Evolutionary conservation across 2,797 vertebrate genomes (phyloP).

Genomic region (Erithacus rubecula): DNA sequence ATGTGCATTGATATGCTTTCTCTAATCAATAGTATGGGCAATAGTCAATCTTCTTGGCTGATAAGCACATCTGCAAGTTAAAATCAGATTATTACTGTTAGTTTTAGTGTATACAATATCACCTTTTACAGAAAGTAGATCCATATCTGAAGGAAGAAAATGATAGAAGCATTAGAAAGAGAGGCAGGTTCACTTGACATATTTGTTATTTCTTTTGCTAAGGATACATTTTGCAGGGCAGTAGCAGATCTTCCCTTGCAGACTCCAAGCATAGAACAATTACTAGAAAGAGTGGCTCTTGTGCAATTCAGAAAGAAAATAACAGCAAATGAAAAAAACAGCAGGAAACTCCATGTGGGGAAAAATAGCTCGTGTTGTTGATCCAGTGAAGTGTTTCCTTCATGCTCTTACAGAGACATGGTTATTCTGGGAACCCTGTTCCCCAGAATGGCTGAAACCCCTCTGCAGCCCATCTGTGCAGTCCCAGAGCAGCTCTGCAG

Average conservation of each 20-base stretch:
- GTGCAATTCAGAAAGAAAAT: slow-evolving; percentile 24
- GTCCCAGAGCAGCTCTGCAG: neutral
- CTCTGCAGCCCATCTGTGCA: neutral
- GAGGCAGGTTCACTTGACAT: neutral
- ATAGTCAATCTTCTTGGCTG: slow-evolving; percentile 1
- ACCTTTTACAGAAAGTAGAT: neutral
- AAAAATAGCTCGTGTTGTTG: neutral
- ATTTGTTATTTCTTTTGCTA: neutral
- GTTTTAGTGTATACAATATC: rapidly evolving
- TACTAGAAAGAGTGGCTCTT: slow-evolving; percentile 22
- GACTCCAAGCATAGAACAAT: neutral
- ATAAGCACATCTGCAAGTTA: neutral
- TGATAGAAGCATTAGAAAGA: neutral
- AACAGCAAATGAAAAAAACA: slow-evolving; percentile 33
- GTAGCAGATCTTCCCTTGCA: neutral
- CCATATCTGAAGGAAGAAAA: neutral
- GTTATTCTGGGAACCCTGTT: neutral
- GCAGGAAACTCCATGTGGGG: neutral
- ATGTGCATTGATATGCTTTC: neutral
- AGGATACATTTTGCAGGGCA: neutral
- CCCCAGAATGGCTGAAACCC: neutral
- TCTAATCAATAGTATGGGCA: neutral
- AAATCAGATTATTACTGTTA: neutral
- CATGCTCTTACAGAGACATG: neutral
- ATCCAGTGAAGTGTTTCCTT: neutral